Conservation (phyloP, 2,888 invertebrate genomes). For the Netelia melanura region DNA sequence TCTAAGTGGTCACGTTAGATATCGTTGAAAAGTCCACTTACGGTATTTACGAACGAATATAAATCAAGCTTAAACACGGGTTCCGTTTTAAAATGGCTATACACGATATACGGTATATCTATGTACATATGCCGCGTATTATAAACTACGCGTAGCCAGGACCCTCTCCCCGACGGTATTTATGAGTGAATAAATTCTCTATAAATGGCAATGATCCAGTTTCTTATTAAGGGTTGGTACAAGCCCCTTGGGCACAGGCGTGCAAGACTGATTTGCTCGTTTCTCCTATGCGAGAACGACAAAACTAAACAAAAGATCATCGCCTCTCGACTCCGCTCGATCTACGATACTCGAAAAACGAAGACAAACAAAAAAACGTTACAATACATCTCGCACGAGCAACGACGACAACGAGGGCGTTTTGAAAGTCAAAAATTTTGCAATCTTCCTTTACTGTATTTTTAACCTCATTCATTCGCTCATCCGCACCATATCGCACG, state of each 20-base stretch:
- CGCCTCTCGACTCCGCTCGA: conserved; percentile 25
- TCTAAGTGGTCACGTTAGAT: conserved; percentile 66
- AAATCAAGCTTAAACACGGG: conserved; percentile 66
- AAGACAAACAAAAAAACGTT: neutral
- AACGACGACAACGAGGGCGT: neutral
- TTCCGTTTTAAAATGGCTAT: conserved; percentile 64
- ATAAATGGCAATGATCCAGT: conserved; percentile 69
- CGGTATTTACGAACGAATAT: conserved; percentile 67
- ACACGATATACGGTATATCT: conserved; percentile 39
- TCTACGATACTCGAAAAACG: neutral
- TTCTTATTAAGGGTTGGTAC: conserved; percentile 62
- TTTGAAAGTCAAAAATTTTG: conserved; percentile 42
- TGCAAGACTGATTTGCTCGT: conserved; percentile 6
- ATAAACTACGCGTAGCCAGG: conserved; percentile 44
- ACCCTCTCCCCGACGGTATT: conserved; percentile 51
- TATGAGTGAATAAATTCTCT: conserved; percentile 68
- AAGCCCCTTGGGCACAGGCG: conserved; percentile 29
- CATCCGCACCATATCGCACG: neutral
- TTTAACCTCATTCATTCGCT: conserved; percentile 16
- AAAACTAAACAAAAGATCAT: conserved; percentile 3
- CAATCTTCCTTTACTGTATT: conserved; percentile 23
- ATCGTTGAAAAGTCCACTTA: conserved; percentile 68
- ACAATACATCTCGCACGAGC: neutral
- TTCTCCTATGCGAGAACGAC: conserved; percentile 5
- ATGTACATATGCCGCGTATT: conserved; percentile 32